phyloP scores from a whole-genome alignment of 2,888 invertebrate species.

The Drosophila monieri region DNA sequence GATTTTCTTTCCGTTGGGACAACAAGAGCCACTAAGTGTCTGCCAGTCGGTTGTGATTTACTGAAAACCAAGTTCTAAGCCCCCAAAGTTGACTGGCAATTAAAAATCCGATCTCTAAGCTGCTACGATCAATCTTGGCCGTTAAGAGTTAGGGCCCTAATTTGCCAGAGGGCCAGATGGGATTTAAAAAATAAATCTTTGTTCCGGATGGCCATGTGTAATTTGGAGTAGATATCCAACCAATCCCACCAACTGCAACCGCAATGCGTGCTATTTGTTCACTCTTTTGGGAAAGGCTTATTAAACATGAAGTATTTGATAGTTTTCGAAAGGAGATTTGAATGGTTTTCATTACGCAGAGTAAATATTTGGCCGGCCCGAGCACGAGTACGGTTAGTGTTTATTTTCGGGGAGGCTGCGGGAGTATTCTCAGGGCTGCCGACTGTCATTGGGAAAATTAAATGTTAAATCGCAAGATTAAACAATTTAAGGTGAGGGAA shows the following conservation, averaged over 20 bases:
- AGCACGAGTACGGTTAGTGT: not conserved
- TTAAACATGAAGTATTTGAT: not conserved
- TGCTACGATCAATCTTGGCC: not conserved
- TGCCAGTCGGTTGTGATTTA: not conserved
- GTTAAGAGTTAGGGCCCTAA: not conserved
- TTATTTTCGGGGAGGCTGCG: not conserved
- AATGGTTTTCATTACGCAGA: conserved; percentile 20
- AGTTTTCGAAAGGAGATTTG: conserved; percentile 3
- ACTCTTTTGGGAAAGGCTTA: not conserved
- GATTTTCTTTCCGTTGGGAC: not conserved
- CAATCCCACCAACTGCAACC: not conserved
- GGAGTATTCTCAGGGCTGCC: not conserved
- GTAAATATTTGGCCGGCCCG: conserved; percentile 28
- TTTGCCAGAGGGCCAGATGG: not conserved
- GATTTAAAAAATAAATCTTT: too few species aligned
- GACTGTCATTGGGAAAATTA: not conserved
- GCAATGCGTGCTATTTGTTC: not conserved
- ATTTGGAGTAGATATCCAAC: not conserved
- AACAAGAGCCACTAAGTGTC: not conserved
- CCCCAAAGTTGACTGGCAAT: not conserved
- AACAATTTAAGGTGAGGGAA: too few species aligned
- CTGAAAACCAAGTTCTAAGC: not conserved
- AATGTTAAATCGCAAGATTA: not conserved
- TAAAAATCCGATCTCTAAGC: not conserved
- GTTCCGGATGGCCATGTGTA: not conserved